A percentile compares a stretch with the other conserved stretches of the same genome.
Evolutionary conservation across 2,888 invertebrate species (phyloP).

Genomic region (Drosophila kuntzei): DNA sequence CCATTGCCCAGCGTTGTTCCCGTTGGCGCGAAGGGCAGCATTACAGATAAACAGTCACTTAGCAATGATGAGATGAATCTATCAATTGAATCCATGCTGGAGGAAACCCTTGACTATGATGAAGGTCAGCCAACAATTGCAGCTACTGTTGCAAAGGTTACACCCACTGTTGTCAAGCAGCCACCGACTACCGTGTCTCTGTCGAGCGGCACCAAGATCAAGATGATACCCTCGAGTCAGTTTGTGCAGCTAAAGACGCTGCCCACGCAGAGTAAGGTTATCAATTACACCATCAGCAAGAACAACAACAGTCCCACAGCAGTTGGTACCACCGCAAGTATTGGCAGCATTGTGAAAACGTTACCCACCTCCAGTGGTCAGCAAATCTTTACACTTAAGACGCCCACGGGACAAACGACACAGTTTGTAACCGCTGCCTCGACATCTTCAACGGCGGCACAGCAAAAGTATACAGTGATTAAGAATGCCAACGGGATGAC

Average conservation of each 20-base stretch:
- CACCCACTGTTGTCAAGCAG: constrained; percentile 32
- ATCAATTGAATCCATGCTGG: constrained; percentile 85
- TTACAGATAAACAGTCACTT: constrained; percentile 46
- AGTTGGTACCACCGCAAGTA: constrained; percentile 48
- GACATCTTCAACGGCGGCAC: constrained; percentile 49
- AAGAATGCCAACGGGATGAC: constrained; percentile 76
- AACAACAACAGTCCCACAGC: constrained; percentile 42
- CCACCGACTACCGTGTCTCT: constrained; percentile 54
- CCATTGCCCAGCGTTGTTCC: constrained; percentile 69
- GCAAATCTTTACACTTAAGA: constrained; percentile 83
- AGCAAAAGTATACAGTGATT: constrained; percentile 84
- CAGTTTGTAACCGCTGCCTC: constrained; percentile 76
- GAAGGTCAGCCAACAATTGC: constrained; percentile 35
- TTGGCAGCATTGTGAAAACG: constrained; percentile 81
- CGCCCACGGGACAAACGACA: constrained; percentile 76
- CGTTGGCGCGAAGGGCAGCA: constrained; percentile 18
- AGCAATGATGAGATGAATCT: constrained; percentile 83
- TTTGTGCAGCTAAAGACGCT: constrained; percentile 84
- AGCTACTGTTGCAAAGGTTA: constrained; percentile 13
- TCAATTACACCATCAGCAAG: constrained; percentile 82
- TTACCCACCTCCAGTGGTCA: constrained; percentile 65
- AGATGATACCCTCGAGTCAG: constrained; percentile 85
- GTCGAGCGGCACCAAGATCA: constrained; percentile 81
- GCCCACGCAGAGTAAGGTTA: constrained; percentile 81
- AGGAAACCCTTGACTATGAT: constrained; percentile 78